phyloP scores from a whole-genome alignment of 1,140 invertebrate genomes.

The Dinoponera quadriceps region DNA sequence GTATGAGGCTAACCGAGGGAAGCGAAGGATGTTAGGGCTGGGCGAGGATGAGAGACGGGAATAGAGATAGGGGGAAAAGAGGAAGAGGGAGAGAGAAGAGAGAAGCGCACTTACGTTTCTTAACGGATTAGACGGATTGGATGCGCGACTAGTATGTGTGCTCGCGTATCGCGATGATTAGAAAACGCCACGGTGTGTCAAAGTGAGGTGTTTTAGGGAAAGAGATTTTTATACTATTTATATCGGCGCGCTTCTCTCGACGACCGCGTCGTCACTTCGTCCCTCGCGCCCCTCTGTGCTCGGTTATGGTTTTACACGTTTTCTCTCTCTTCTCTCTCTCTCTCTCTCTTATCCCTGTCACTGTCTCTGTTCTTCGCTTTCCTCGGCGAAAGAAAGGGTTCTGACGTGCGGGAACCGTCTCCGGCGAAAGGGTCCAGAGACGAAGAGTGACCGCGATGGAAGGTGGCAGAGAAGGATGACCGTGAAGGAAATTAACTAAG shows the following conservation, averaged over 20 bases:
- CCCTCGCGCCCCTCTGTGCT: not conserved
- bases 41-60: no score
- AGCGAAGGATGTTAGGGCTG: slow-evolving; percentile 31
- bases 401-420: slow-evolving; percentile 25
- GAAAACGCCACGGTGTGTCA: slow-evolving; percentile 34
- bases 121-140: slow-evolving; percentile 48
- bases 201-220: slow-evolving; percentile 10
- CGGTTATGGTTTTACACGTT: slow-evolving; percentile 29
- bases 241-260: slow-evolving; percentile 16
- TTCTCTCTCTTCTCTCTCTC: no score
- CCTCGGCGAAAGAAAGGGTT: slow-evolving; percentile 19
- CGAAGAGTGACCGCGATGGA: slow-evolving; percentile 37
- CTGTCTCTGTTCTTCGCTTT: slow-evolving; percentile 25
- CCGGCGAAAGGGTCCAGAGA: slow-evolving; percentile 30
- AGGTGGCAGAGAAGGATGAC: slow-evolving; percentile 20
- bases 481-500: slow-evolving; percentile 79
- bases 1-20: slow-evolving; percentile 61
- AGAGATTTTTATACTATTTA: slow-evolving; percentile 35
- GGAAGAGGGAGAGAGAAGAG: slow-evolving; percentile 61
- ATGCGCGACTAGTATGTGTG: not conserved
- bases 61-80: slow-evolving; percentile 22
- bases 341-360: not conserved
- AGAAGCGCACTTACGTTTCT: slow-evolving; percentile 41
- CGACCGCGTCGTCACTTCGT: not conserved
- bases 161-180: slow-evolving; percentile 39